Conservation (phyloP, 2,113 vertebrate species). For the Halcyon senegalensis region DNA sequence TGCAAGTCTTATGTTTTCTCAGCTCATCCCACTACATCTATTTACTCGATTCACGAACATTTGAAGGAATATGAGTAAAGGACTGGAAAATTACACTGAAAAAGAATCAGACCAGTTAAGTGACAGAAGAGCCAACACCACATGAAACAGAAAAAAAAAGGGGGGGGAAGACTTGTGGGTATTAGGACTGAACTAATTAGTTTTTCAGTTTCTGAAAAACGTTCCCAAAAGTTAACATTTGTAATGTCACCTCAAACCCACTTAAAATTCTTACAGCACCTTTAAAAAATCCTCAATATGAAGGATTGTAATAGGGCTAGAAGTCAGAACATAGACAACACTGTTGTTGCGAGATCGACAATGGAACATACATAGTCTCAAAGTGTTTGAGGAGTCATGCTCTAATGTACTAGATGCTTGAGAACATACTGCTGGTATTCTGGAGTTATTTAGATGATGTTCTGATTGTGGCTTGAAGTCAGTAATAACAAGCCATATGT, state of each 20-base stretch:
- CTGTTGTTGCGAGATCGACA: neutral
- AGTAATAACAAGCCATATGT: slow-evolving; percentile 64
- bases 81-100: slow-evolving; percentile 10
- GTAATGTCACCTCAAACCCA: neutral
- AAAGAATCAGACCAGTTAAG: slow-evolving; percentile 3
- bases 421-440: slow-evolving; percentile 48
- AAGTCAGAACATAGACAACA: neutral
- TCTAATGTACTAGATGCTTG: slow-evolving; percentile 31
- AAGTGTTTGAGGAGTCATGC: slow-evolving; percentile 2
- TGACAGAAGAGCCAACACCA: neutral
- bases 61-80: neutral
- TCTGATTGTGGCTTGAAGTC: slow-evolving; percentile 47
- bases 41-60: neutral
- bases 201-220: neutral
- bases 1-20: neutral
- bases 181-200: neutral
- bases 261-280: neutral
- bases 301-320: neutral
- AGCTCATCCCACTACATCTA: slow-evolving; percentile 11
- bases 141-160: neutral
- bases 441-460: slow-evolving; percentile 38
- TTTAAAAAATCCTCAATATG: neutral
- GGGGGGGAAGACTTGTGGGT: neutral
- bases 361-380: neutral
- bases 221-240: neutral